A percentile compares a stretch with the other conserved stretches of the same genome.
Conservation (phyloP, 2,888 invertebrate genomes). For the Himalopsyche kuldschensis region DNA sequence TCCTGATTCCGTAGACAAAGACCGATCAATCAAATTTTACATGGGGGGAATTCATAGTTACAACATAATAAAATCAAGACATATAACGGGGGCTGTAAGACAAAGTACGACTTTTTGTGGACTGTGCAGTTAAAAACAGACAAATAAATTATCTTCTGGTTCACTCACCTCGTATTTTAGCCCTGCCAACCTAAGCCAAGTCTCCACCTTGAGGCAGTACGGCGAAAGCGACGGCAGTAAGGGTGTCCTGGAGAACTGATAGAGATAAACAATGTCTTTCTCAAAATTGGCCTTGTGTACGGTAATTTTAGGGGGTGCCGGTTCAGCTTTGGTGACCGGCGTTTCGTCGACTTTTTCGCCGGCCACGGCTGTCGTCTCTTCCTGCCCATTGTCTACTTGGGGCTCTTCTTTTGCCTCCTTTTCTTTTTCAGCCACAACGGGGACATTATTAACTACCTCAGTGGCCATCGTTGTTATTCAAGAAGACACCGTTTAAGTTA, state of each 20-base stretch:
- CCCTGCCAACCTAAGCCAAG: constrained; percentile 89
- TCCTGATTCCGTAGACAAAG: neutral
- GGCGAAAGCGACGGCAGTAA: constrained; percentile 88
- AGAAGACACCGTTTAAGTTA: constrained; percentile 22
- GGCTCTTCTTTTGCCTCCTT: constrained; percentile 42
- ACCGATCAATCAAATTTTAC: neutral
- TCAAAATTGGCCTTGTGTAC: constrained; percentile 88
- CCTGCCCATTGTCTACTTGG: constrained; percentile 52
- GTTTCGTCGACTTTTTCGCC: constrained; percentile 55
- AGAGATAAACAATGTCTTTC: constrained; percentile 90
- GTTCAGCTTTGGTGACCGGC: constrained; percentile 61
- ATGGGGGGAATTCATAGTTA: neutral
- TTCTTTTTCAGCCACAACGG: constrained; percentile 62
- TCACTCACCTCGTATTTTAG: constrained; percentile 91
- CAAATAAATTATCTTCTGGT: neutral
- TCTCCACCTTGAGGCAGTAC: constrained; percentile 94
- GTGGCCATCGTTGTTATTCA: constrained; percentile 66
- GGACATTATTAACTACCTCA: constrained; percentile 73
- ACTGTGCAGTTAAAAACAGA: neutral
- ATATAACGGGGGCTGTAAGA: neutral
- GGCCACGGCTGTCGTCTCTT: constrained; percentile 56
- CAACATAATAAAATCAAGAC: neutral
- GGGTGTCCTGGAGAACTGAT: constrained; percentile 90
- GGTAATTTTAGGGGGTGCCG: constrained; percentile 72
- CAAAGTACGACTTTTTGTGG: neutral